Evolutionary conservation across 2,113 vertebrate genomes (phyloP), one percentile per base, ranked within the genome.

Genomic region (Equus przewalskii): DNA sequence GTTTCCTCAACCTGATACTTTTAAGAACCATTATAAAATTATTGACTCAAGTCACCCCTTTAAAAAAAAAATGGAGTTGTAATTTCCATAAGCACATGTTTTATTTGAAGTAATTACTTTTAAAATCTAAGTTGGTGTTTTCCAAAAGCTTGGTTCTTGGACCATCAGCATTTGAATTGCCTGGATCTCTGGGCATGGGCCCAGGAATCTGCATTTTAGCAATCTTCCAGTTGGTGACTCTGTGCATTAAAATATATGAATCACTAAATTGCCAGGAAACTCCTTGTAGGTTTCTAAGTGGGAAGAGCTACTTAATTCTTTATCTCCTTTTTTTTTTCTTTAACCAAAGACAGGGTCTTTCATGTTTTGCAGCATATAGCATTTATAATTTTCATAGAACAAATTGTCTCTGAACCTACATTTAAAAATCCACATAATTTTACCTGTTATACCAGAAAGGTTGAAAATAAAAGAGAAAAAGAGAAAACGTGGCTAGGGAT

Each of bases 371-470:
- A 69, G 16, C 49, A 0, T 44, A 21, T 91, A 24, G 14, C 13
- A 85, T 91, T 94, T 96, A 90, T 87, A 46, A 36, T 92, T 90
- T 93, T 82, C 84, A 92, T 93, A 94, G n/a, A 86, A 97, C 15
- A 65, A 84, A 81, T 62, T 72, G 18, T 86, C 86, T 95, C 44
- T 96, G 51, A 94, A 56, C 22, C n/a, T 54, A 33, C 7, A 56
- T 67, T 91, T 44, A 33, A 94, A 95, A 86, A 44, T 64, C 9
- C 49, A 69, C 28, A 76, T 44, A 56, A 46, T 89, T 82, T 92
- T 91, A 65, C 60, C 36, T 76, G 26, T n/a, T 72, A 14, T 65
- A 19, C 41, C 56, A 80, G 41, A 73, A 46, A 92, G 30, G 28
- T 0, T 75, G 41, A 22, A 81, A 94, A 49, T 75, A 82, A 75